phyloP scores from a whole-genome alignment of 1,140 invertebrate genomes.

The Bombyx mandarina region DNA sequence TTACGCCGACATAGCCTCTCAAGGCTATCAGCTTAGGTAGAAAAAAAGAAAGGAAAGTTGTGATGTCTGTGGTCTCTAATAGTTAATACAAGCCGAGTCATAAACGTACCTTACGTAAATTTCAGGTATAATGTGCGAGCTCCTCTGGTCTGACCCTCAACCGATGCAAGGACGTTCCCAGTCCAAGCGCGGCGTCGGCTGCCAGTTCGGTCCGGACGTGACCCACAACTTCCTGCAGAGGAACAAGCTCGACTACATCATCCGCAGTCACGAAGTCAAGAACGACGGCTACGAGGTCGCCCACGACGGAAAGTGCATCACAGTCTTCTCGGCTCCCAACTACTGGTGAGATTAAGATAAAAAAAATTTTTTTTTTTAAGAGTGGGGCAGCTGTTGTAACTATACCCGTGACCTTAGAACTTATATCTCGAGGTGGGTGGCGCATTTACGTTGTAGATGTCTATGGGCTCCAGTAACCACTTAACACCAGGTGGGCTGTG shows the following conservation, averaged over 20 bases:
- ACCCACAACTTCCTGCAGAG: conserved; percentile 87
- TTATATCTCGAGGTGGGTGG: too few species aligned
- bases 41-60: too few species aligned
- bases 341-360: conserved; percentile 84
- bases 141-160: conserved; percentile 99
- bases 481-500: too few species aligned
- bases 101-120: neutral
- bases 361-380: too few species aligned
- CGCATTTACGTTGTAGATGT: too few species aligned
- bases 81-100: too few species aligned
- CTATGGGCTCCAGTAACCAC: too few species aligned
- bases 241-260: conserved; percentile 94
- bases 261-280: conserved; percentile 98
- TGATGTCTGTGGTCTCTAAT: too few species aligned
- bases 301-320: conserved; percentile 95
- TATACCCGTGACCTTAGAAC: too few species aligned
- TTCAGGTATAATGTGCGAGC: conserved; percentile 92
- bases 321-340: conserved; percentile 98
- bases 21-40: too few species aligned
- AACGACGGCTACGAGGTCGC: conserved; percentile 95
- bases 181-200: conserved; percentile 97
- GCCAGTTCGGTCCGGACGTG: conserved; percentile 99
- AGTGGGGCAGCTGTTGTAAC: too few species aligned
- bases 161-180: conserved; percentile 86
- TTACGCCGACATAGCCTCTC: too few species aligned